Conservation (phyloP, 2,888 invertebrate genomes). For the Drosophila setosimentum region DNA sequence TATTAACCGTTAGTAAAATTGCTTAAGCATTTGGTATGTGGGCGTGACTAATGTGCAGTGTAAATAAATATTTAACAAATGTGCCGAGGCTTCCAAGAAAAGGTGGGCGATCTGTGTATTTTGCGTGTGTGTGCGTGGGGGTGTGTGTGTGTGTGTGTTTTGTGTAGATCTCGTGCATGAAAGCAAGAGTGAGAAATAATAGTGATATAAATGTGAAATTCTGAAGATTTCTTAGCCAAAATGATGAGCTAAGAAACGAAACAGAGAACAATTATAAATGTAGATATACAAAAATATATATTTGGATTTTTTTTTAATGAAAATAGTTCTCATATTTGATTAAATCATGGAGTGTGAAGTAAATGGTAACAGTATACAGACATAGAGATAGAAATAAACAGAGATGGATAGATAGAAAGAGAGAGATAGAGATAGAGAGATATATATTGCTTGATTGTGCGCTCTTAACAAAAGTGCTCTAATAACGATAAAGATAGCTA, state of each 20-base stretch:
- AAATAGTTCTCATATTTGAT: conserved; percentile 5
- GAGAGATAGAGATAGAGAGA: conserved; percentile 16
- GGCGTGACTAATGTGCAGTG: conserved; percentile 63
- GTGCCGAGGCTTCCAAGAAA: conserved; percentile 33
- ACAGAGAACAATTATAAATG: conserved; percentile 26
- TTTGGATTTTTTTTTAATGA: conserved; percentile 11
- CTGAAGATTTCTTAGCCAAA: conserved; percentile 50
- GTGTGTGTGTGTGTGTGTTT: conserved; percentile 31
- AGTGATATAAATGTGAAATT: conserved; percentile 44
- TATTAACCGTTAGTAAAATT: conserved; percentile 54
- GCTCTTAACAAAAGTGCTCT: conserved; percentile 72
- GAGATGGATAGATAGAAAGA: conserved; percentile 1
- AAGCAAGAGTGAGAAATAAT: conserved; percentile 60
- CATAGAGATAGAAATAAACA: conserved; percentile 14
- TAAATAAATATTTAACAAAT: conserved; percentile 57
- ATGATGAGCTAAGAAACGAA: conserved; percentile 60
- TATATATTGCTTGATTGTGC: conserved; percentile 65
- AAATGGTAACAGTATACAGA: conserved; percentile 26
- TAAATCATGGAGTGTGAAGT: conserved; percentile 45
- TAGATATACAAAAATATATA: conserved; percentile 15
- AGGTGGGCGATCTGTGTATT: conserved; percentile 16
- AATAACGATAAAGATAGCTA: conserved; percentile 53
- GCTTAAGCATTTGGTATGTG: conserved; percentile 66
- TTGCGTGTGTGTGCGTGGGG: conserved; percentile 25
- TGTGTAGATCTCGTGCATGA: conserved; percentile 52